phyloP scores from a whole-genome alignment of 1,140 invertebrate genomes.

The Teleopsis dalmanni region DNA sequence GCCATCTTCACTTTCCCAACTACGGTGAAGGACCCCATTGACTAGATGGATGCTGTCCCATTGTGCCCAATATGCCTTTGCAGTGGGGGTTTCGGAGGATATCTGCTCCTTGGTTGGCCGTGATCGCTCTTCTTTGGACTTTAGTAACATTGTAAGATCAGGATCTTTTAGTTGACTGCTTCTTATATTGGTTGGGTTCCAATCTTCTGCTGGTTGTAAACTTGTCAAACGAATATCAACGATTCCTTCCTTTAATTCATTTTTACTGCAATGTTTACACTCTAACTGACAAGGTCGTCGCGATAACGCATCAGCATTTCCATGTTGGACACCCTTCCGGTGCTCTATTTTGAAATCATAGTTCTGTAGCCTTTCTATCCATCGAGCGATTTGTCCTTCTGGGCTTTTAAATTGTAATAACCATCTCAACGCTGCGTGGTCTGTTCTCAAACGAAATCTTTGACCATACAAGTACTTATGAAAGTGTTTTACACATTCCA shows the following conservation, averaged over 20 bases:
- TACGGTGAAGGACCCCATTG: background rate
- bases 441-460: constrained; percentile 18
- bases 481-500: constrained; percentile 22
- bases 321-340: constrained; percentile 12
- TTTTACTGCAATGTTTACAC: background rate
- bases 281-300: constrained; percentile 14
- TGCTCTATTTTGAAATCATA: constrained; percentile 22
- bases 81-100: background rate
- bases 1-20: background rate
- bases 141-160: background rate
- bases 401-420: constrained; percentile 22
- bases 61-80: background rate
- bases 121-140: background rate
- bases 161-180: background rate
- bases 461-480: constrained; percentile 17
- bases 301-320: constrained; percentile 17
- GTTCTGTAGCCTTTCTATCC: constrained; percentile 19
- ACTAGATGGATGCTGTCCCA: background rate
- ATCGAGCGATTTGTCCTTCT: constrained; percentile 22
- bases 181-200: background rate
- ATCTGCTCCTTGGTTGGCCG: background rate
- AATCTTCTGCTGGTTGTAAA: background rate
- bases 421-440: constrained; percentile 23
- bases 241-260: background rate
- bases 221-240: background rate